Percentiles rank a stretch among this genome's conserved stretches.
phyloP scores from a whole-genome alignment of 2,888 invertebrate species.

The Mythimna albipuncta region DNA sequence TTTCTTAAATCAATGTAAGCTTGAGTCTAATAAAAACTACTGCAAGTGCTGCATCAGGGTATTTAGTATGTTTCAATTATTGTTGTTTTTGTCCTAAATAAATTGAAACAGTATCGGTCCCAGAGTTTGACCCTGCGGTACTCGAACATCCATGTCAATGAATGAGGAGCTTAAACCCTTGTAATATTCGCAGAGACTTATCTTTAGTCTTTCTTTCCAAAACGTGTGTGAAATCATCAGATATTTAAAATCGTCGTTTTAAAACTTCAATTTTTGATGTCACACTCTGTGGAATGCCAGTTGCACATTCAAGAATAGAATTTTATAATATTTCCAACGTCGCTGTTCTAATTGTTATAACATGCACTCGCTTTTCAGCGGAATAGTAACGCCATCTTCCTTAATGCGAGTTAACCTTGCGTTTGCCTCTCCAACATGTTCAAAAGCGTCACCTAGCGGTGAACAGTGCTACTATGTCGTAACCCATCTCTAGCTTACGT shows the following conservation, averaged over 20 bases:
- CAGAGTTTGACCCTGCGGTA: not conserved
- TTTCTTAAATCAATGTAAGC: not conserved
- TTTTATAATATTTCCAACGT: not conserved
- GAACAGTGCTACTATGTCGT: slow-evolving; percentile 1
- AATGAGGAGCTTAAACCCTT: not conserved
- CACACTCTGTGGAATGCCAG: slow-evolving; percentile 13
- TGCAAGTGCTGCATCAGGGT: not conserved
- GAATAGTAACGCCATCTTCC: slow-evolving; percentile 22
- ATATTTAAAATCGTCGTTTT: not conserved
- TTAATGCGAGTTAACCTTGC: not conserved
- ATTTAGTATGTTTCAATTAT: not conserved
- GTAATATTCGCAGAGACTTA: not conserved
- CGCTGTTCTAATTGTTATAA: not conserved
- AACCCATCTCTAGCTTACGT: not conserved
- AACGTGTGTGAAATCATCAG: not conserved
- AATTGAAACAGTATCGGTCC: not conserved
- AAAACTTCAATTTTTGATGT: not conserved
- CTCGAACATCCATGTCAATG: not conserved
- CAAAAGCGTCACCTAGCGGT: slow-evolving; percentile 39
- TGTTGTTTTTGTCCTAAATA: not conserved
- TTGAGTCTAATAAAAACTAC: not conserved
- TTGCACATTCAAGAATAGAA: slow-evolving; percentile 1
- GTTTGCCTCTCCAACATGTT: not conserved
- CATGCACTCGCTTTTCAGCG: not conserved
- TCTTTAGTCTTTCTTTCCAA: not conserved